Percentiles rank a stretch among this genome's conserved stretches.
phyloP scores from a whole-genome alignment of 2,888 invertebrate species.

The Galeopsomyia nigrocyanea region DNA sequence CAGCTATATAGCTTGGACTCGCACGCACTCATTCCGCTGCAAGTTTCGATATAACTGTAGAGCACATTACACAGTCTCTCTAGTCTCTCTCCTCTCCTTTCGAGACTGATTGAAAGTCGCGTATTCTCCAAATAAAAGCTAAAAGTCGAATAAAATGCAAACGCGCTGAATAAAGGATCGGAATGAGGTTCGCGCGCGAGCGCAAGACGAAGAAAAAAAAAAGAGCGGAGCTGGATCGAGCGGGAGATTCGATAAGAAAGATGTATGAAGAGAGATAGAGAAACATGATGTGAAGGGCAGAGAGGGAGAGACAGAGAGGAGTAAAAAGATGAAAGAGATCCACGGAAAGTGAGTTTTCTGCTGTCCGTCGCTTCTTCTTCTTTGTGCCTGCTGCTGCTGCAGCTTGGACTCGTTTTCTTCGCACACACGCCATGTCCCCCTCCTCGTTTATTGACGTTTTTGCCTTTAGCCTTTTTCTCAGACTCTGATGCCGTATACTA shows the following conservation, averaged over 20 bases:
- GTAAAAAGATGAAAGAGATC: conserved; percentile 43
- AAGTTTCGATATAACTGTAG: no score
- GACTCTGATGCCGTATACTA: background rate
- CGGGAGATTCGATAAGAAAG: conserved; percentile 35
- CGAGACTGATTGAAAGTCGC: no score
- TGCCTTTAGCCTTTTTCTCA: conserved; percentile 1
- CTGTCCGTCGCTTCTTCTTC: conserved; percentile 3
- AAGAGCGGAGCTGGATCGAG: conserved; percentile 18
- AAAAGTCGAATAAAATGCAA: background rate
- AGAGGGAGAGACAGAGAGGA: conserved; percentile 11
- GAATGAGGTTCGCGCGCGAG: conserved; percentile 25
- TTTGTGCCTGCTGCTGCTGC: conserved; percentile 5
- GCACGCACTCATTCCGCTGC: no score
- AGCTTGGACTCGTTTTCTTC: conserved; percentile 20
- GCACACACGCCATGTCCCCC: background rate
- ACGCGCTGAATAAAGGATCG: background rate
- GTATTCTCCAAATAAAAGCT: no score
- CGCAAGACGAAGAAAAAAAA: conserved; percentile 39
- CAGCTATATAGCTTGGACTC: no score
- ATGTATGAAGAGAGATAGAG: conserved; percentile 37
- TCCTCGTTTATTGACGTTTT: conserved; percentile 2
- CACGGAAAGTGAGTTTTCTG: conserved; percentile 58
- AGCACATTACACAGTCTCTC: no score
- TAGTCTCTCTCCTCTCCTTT: no score
- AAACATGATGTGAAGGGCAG: conserved; percentile 34